Evolutionary conservation across 2,888 invertebrate genomes (phyloP).

Genomic region (Arge pagana): DNA sequence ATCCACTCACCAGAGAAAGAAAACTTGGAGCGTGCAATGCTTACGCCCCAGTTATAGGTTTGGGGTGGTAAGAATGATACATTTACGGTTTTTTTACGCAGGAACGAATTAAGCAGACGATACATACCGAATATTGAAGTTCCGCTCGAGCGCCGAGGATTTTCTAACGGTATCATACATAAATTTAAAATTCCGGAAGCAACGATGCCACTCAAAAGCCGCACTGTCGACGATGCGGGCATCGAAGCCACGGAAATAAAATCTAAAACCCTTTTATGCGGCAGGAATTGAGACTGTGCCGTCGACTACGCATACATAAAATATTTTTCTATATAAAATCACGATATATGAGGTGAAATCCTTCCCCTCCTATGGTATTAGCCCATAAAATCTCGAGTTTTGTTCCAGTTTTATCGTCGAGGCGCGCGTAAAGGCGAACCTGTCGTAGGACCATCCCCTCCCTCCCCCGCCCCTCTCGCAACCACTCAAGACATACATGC

Average conservation of each 20-base stretch:
- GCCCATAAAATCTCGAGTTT: slow-evolving; percentile 51
- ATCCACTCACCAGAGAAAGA: too few relatives aligned
- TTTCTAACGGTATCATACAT: slow-evolving; percentile 28
- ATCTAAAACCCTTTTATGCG: slow-evolving; percentile 43
- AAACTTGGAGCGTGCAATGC: too few relatives aligned
- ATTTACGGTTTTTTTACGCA: slow-evolving; percentile 3
- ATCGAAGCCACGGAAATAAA: slow-evolving; percentile 40
- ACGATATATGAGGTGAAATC: slow-evolving; percentile 39
- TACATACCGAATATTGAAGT: slow-evolving; percentile 16
- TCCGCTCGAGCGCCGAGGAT: slow-evolving; percentile 11
- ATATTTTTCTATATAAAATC: slow-evolving; percentile 46
- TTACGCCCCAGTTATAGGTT: too few relatives aligned
- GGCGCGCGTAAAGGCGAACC: slow-evolving; percentile 20
- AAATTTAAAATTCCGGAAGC: slow-evolving; percentile 40
- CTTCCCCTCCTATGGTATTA: slow-evolving; percentile 38
- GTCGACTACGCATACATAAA: slow-evolving; percentile 42
- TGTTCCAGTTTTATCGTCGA: slow-evolving; percentile 41
- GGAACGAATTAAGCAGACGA: slow-evolving; percentile 10
- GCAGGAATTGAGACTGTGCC: slow-evolving; percentile 36
- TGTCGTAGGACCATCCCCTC: slow-evolving; percentile 17
- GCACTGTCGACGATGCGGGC: slow-evolving; percentile 21
- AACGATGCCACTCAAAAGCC: slow-evolving; percentile 30
- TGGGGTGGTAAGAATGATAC: too few relatives aligned
- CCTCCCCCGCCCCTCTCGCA: too few relatives aligned
- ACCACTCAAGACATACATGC: slow-evolving; percentile 3